Percentiles rank a stretch among this genome's conserved stretches.
Conservation (phyloP, 2,888 invertebrate genomes). For the Leucophenga montana region DNA sequence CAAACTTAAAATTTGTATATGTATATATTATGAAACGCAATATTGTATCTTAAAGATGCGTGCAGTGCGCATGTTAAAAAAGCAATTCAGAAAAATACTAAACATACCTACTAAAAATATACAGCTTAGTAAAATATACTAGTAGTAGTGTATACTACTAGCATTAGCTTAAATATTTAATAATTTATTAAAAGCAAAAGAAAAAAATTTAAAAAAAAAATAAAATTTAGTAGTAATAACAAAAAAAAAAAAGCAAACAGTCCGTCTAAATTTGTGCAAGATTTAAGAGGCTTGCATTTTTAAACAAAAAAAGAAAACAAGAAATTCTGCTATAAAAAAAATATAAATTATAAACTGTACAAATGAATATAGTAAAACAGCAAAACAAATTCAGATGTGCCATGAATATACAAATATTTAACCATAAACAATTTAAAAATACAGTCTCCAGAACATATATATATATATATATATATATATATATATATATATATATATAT, state of each 20-base stretch:
- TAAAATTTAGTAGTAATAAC: not conserved
- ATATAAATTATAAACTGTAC: conserved; percentile 1
- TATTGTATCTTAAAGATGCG: conserved; percentile 27
- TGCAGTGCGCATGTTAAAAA: conserved; percentile 9
- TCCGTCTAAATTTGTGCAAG: conserved; percentile 13
- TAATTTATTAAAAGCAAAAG: conserved; percentile 14
- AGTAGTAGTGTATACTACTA: not conserved
- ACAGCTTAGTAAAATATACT: not conserved
- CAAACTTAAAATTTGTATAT: conserved; percentile 8
- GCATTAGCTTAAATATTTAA: conserved; percentile 6
- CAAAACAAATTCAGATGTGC: conserved; percentile 61
- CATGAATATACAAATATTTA: conserved; percentile 53
- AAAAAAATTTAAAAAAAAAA: not conserved
- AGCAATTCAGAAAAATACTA: conserved; percentile 8
- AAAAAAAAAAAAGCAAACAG: conserved; percentile 3
- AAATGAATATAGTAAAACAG: conserved; percentile 9
- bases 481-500: conserved; percentile 34
- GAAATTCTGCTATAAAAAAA: conserved; percentile 10
- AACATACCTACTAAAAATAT: no score
- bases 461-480: conserved; percentile 30
- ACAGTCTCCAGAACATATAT: conserved; percentile 23
- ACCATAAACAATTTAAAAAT: conserved; percentile 29
- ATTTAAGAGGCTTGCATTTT: no score
- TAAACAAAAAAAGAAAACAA: not conserved
- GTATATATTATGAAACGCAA: conserved; percentile 22